Percentiles rank a stretch among this genome's conserved stretches.
phyloP scores from a whole-genome alignment of 2,888 invertebrate species.

The Melanophora roralis region DNA sequence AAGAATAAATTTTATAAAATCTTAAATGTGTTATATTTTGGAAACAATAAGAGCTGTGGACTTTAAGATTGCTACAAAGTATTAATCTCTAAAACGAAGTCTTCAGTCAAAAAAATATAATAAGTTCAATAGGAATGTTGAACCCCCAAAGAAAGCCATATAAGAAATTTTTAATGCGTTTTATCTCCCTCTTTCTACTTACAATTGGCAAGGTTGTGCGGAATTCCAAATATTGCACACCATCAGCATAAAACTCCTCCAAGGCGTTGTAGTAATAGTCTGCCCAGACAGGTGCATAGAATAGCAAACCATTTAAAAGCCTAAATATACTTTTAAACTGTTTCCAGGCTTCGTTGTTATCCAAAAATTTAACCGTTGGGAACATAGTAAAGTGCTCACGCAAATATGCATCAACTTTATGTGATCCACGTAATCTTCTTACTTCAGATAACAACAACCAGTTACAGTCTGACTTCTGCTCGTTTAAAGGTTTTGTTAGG shows the following conservation, averaged over 20 bases:
- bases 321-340: conserved; percentile 80
- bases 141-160: no score
- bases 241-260: conserved; percentile 81
- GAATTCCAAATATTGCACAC: conserved; percentile 84
- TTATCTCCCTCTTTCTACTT: no score
- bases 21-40: no score
- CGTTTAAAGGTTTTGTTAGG: conserved; percentile 59
- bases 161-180: no score
- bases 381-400: conserved; percentile 80
- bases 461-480: conserved; percentile 61
- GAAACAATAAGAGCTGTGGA: no score
- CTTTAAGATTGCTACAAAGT: no score
- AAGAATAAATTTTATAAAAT: no score
- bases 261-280: conserved; percentile 83
- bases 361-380: conserved; percentile 78
- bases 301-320: conserved; percentile 79
- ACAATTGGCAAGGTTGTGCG: conserved; percentile 80
- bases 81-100: no score
- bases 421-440: conserved; percentile 64
- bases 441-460: conserved; percentile 70
- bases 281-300: conserved; percentile 82
- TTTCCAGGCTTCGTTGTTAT: conserved; percentile 81
- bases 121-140: no score
- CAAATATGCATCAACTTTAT: conserved; percentile 79
- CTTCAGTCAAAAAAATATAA: no score